phyloP scores from a whole-genome alignment of 2,888 invertebrate genomes.

The Eristalis intricaria region DNA sequence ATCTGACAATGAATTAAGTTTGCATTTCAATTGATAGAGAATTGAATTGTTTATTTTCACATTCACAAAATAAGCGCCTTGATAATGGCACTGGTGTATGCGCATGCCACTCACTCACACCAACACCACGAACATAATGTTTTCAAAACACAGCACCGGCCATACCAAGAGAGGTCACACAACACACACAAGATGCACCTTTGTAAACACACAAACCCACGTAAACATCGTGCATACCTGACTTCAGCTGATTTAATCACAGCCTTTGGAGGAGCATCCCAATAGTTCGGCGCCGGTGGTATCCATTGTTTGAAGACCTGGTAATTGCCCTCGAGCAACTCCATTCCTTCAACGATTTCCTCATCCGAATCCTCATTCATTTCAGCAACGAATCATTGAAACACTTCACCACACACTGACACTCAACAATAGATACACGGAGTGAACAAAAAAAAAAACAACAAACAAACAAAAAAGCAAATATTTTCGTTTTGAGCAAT shows the following conservation, averaged over 20 bases:
- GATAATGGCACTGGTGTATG: not conserved
- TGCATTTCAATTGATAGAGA: too few relatives aligned
- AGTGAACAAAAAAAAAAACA: not conserved
- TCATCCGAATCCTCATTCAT: slow-evolving; percentile 79
- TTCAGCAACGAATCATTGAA: slow-evolving; percentile 47
- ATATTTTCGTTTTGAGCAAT: slow-evolving; percentile 8
- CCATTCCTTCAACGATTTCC: slow-evolving; percentile 80
- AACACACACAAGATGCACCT: not conserved
- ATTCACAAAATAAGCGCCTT: not conserved
- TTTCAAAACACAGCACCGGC: not conserved
- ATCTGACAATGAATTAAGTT: too few relatives aligned
- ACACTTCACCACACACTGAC: slow-evolving; percentile 21
- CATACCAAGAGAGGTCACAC: not conserved
- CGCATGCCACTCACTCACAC: not conserved
- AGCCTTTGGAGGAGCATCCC: slow-evolving; percentile 81
- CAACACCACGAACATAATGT: not conserved
- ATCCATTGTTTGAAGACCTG: slow-evolving; percentile 81
- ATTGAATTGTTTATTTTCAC: too few relatives aligned
- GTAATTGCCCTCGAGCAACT: slow-evolving; percentile 81
- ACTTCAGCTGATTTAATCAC: slow-evolving; percentile 81
- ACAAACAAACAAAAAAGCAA: not conserved
- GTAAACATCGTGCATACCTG: slow-evolving; percentile 75
- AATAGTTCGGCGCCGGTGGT: slow-evolving; percentile 80
- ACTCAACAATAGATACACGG: slow-evolving; percentile 23
- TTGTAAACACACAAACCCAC: not conserved